phyloP scores from a whole-genome alignment of 2,888 invertebrate genomes.

The Morpho achilles region DNA sequence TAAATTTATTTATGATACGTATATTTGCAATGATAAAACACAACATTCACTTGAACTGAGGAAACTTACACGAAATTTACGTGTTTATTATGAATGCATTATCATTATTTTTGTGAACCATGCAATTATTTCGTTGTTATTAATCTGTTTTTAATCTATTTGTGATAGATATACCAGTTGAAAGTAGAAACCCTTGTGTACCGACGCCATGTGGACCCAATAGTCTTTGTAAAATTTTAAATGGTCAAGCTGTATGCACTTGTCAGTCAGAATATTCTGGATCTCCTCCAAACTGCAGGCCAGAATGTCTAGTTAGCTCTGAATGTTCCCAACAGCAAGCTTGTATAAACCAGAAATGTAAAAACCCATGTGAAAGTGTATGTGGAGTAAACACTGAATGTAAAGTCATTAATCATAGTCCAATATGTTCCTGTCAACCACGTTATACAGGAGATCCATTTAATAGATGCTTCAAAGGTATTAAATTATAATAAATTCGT shows the following conservation, averaged over 20 bases:
- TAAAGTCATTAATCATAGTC: slow-evolving; percentile 85
- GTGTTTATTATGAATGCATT: too few species aligned
- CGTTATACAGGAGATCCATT: slow-evolving; percentile 85
- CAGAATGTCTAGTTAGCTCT: slow-evolving; percentile 82
- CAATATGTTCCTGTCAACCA: slow-evolving; percentile 83
- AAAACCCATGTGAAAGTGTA: slow-evolving; percentile 83
- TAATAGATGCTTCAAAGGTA: slow-evolving; percentile 81
- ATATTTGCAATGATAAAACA: too few species aligned
- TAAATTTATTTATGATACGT: too few species aligned
- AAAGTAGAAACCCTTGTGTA: slow-evolving; percentile 81
- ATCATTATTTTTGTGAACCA: slow-evolving; percentile 21
- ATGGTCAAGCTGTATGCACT: slow-evolving; percentile 85
- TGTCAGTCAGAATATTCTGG: slow-evolving; percentile 84
- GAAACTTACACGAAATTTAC: slow-evolving; percentile 2
- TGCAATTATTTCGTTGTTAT: slow-evolving; percentile 2
- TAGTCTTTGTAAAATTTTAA: slow-evolving; percentile 85
- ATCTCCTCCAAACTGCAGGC: slow-evolving; percentile 82
- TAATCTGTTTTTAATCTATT: not conserved
- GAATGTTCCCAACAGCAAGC: slow-evolving; percentile 83
- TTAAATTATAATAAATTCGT: slow-evolving; percentile 50
- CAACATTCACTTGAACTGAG: too few species aligned
- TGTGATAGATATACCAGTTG: slow-evolving; percentile 43
- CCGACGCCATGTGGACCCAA: slow-evolving; percentile 89
- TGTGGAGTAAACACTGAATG: slow-evolving; percentile 84
- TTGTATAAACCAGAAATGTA: slow-evolving; percentile 83